phyloP scores from a whole-genome alignment of 2,113 vertebrate genomes.

The Odocoileus hemionus region DNA sequence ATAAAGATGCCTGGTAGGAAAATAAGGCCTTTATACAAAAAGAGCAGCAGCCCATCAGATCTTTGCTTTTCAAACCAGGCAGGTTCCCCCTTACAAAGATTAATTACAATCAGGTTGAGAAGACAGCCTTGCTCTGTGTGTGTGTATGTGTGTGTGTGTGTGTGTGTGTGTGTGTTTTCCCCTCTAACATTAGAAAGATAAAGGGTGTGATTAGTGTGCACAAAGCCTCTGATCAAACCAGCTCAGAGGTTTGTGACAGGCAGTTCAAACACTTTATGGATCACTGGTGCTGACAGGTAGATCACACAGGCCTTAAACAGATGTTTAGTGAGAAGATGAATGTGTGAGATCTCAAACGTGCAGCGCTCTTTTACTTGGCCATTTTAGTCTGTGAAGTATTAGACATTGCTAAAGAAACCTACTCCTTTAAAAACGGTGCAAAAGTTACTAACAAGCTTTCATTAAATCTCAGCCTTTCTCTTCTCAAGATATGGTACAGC shows the following conservation, averaged over 20 bases:
- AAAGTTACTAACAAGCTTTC: slow-evolving; percentile 66
- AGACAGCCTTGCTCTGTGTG: slow-evolving; percentile 70
- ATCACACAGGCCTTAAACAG: slow-evolving; percentile 85
- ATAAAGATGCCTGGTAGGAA: slow-evolving; percentile 81
- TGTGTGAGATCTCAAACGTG: slow-evolving; percentile 72
- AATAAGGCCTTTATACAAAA: slow-evolving; percentile 76
- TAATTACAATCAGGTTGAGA: slow-evolving; percentile 82
- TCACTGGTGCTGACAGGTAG: slow-evolving; percentile 83
- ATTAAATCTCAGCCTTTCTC: slow-evolving; percentile 42
- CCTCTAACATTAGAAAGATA: slow-evolving; percentile 80
- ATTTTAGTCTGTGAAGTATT: slow-evolving; percentile 73
- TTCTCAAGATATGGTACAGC: slow-evolving; percentile 37
- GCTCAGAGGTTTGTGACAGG: slow-evolving; percentile 79
- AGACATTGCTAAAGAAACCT: slow-evolving; percentile 49
- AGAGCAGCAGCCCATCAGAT: slow-evolving; percentile 80
- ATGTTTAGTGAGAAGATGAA: slow-evolving; percentile 83
- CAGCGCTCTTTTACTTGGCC: slow-evolving; percentile 69
- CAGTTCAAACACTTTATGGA: slow-evolving; percentile 81
- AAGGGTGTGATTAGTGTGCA: slow-evolving; percentile 81
- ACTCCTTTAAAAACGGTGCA: slow-evolving; percentile 46
- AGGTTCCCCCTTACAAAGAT: slow-evolving; percentile 79
- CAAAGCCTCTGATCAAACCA: slow-evolving; percentile 82
- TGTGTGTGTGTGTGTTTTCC: slow-evolving; percentile 41
- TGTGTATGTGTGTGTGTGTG: slow-evolving; percentile 16
- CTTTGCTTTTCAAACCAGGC: slow-evolving; percentile 76